Percentiles rank a stretch among this genome's conserved stretches.
These are phyloP conservation scores for Drosophila aldrichi DNA, from an alignment of 2,888 invertebrate genomes.

Conservation along the genomic window DNA sequence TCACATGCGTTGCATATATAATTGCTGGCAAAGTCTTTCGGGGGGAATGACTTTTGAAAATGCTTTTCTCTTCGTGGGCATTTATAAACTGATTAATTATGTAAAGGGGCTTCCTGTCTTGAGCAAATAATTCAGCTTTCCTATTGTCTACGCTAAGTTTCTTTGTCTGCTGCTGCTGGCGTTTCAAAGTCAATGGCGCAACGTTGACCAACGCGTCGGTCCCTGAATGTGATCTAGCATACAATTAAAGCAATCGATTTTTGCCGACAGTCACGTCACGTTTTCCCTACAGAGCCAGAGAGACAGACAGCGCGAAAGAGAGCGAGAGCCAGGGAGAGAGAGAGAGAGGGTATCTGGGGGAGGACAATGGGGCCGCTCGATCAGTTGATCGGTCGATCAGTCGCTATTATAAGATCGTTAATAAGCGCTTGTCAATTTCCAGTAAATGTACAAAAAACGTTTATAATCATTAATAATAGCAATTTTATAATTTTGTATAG, in stretches of 20 bases:
- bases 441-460: slow-evolving; percentile 77
- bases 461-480: slow-evolving; percentile 82
- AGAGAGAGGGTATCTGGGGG: slow-evolving; percentile 7
- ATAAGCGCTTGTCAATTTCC: slow-evolving; percentile 82
- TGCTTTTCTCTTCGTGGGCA: slow-evolving; percentile 22
- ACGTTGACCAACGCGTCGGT: slow-evolving; percentile 14
- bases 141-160: slow-evolving; percentile 52
- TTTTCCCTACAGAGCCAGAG: slow-evolving; percentile 31
- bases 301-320: not conserved
- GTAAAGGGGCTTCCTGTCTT: slow-evolving; percentile 79
- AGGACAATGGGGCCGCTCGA: slow-evolving; percentile 62
- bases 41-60: slow-evolving; percentile 38
- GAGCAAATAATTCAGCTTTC: slow-evolving; percentile 65
- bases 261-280: slow-evolving; percentile 70
- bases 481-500: slow-evolving; percentile 76
- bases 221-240: slow-evolving; percentile 35
- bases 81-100: slow-evolving; percentile 79
- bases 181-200: slow-evolving; percentile 55
- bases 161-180: slow-evolving; percentile 55
- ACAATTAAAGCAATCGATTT: slow-evolving; percentile 39
- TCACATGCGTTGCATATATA: slow-evolving; percentile 10
- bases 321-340: not conserved
- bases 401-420: slow-evolving; percentile 80
- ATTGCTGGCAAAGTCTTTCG: slow-evolving; percentile 10
- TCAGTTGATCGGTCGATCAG: slow-evolving; percentile 70